Percentiles rank a stretch among this genome's conserved stretches.
phyloP scores from a whole-genome alignment of 2,113 vertebrate species.

The Lamprotornis superbus region DNA sequence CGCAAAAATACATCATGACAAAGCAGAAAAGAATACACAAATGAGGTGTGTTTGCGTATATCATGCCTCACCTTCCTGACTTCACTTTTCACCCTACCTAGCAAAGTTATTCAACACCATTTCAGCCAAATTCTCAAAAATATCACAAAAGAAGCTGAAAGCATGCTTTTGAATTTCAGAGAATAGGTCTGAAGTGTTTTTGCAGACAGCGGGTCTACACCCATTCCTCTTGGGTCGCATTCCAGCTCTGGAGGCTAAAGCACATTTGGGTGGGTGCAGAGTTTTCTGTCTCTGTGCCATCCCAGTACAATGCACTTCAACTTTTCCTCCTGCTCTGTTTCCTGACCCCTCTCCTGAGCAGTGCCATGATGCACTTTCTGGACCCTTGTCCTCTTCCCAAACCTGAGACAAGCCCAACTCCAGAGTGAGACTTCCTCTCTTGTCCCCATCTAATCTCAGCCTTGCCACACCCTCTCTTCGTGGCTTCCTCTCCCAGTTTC shows the following conservation, averaged over 20 bases:
- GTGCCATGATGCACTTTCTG: background rate
- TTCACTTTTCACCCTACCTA: background rate
- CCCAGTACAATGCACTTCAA: background rate
- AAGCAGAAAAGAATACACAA: background rate
- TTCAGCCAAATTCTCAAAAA: background rate
- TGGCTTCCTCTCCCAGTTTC: background rate
- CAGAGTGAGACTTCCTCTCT: background rate
- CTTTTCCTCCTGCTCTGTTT: background rate
- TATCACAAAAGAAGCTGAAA: background rate
- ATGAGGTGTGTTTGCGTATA: background rate
- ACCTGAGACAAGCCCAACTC: background rate
- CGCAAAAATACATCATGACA: background rate
- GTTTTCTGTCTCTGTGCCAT: background rate
- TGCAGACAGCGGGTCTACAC: background rate
- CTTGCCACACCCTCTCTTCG: background rate
- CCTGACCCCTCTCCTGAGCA: background rate
- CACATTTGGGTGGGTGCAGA: rapidly evolving
- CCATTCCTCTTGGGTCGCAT: background rate
- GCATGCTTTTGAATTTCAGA: background rate
- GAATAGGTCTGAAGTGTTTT: background rate
- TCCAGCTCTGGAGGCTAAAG: background rate
- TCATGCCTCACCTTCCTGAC: background rate
- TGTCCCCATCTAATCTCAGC: background rate
- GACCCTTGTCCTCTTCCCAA: background rate
- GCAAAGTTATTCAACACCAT: background rate